phyloP scores from a whole-genome alignment of 1,140 invertebrate species.

The Zaprionus capensis region DNA sequence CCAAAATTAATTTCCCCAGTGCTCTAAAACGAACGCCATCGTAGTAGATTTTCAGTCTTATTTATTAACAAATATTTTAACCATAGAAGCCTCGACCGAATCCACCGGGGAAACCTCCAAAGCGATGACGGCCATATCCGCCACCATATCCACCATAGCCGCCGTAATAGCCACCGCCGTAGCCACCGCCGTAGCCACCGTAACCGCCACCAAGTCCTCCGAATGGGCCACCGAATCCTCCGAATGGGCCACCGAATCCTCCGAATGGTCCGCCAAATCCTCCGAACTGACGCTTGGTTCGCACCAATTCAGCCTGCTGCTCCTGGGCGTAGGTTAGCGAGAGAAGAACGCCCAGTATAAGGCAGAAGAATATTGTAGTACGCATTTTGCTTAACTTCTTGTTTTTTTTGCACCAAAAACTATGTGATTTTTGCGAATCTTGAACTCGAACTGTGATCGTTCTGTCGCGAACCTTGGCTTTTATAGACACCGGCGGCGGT shows the following conservation, averaged over 20 bases:
- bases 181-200: slow-evolving; percentile 12
- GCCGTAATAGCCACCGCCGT: slow-evolving; percentile 20
- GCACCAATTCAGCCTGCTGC: slow-evolving; percentile 34
- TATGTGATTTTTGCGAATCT: slow-evolving; percentile 33
- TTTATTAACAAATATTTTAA: slow-evolving; percentile 40
- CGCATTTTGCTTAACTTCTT: slow-evolving; percentile 48
- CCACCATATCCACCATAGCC: background rate
- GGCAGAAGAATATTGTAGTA: slow-evolving; percentile 44
- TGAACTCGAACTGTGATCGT: slow-evolving; percentile 54
- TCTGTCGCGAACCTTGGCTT: slow-evolving; percentile 26
- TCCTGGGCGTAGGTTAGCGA: slow-evolving; percentile 45
- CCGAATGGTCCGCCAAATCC: background rate
- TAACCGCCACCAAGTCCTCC: slow-evolving; percentile 26
- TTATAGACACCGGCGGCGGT: slow-evolving; percentile 35
- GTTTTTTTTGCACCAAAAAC: background rate
- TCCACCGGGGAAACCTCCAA: slow-evolving; percentile 8
- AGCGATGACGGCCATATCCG: background rate
- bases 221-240: slow-evolving; percentile 32
- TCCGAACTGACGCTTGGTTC: slow-evolving; percentile 55
- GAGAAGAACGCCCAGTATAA: slow-evolving; percentile 44
- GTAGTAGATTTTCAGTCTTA: slow-evolving; percentile 19
- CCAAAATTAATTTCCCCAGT: background rate
- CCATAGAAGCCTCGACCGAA: slow-evolving; percentile 1
- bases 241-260: slow-evolving; percentile 17
- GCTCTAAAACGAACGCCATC: background rate